Evolutionary conservation across 2,888 invertebrate genomes (phyloP), one percentile per base, ranked within the genome.

Genomic region (Gasteruption jaculator): DNA sequence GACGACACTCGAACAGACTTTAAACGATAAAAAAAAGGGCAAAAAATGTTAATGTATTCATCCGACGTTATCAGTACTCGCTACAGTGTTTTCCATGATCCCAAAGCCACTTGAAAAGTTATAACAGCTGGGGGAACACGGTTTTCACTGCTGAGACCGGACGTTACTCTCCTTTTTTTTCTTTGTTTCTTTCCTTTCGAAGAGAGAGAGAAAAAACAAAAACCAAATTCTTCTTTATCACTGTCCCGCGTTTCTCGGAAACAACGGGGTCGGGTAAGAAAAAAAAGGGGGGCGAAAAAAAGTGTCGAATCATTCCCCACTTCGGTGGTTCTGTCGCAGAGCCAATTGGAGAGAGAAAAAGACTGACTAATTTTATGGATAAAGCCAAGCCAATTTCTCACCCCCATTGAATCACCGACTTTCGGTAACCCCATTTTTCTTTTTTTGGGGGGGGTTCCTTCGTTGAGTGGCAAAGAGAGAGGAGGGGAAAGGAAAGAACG

Each of bases 281-380:
- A n/a, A n/a, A n/a, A n/a, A n/a, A n/a, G n/a, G n/a, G n/a, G n/a
- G n/a, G n/a, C n/a, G n/a, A n/a, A n/a, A n/a, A n/a, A n/a, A n/a
- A n/a, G n/a, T n/a, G n/a, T n/a, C n/a, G n/a, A n/a, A n/a, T n/a
- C n/a, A n/a, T n/a, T n/a, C n/a, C n/a, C n/a, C n/a, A n/a, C n/a
- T n/a, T n/a, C n/a, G n/a, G n/a, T n/a, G n/a, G n/a, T n/a, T 60
- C 62, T 69, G 66, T 76, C 77, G 76, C 73, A 72, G 65, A 72
- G 73, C 75, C 74, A 75, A 82, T 83, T 82, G 82, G 82, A 82
- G 82, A 82, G 82, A 82, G 82, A 82, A 83, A 83, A 83, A 83
- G 82, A 83, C 82, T 83, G 82, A 83, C 82, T 82, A 67, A 60
- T 53, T 48, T 63, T 56, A 58, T 48, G 39, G 31, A 71, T 65